Base-by-base conservation (phyloP, 2,888 invertebrate species). In the Magallana nippona region DNA sequence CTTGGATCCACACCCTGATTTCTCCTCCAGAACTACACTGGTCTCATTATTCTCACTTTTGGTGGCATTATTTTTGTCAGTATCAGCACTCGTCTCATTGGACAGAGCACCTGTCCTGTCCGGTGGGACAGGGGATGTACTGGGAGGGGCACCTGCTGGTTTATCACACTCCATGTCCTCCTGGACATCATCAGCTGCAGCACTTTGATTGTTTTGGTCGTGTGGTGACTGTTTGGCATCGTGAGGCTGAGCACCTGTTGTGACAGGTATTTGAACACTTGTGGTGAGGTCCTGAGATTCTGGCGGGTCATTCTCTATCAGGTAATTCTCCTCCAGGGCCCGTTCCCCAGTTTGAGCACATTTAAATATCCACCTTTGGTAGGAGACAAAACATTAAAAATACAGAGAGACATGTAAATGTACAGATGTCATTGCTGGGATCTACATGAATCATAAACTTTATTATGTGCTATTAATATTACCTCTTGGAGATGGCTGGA, bases 401-500 rank as follows among this genome's bases (percentile, higher is more conserved):
- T 60, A 60, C 62, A 60, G 13, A 17, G 3, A 60, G 62, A 60
- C 44, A 44, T 19, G 19, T 19, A 62, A 19, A 62, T 19, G 19
- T 62, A 19, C 19, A 62, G n/a, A 8, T 44, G 44, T 44, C 44
- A 44, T 44, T 44, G 3, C 8, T 44, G 44, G 44, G 3, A 44
- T 44, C 44, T 44, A 44, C 44, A 44, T 44, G 44, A 44, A 44
- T 8, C 44, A 44, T 8, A 44, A 44, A 8, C 44, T 44, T 44
- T 44, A 44, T 5, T 44, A 44, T 44, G 44, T 8, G 8, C 44
- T 8, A 44, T 44, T 44, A 5, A 44, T 44, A 44, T 44, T 17
- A 94, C 13, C 96, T 95, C 13, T 96, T 96, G 0, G 94, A 96
- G 0, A 98, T 96, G 1, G 97, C 97, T 0, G 98, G 98, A 84